Evolutionary conservation across 2,888 invertebrate species (phyloP).

Genomic region (Orchestes rusci): DNA sequence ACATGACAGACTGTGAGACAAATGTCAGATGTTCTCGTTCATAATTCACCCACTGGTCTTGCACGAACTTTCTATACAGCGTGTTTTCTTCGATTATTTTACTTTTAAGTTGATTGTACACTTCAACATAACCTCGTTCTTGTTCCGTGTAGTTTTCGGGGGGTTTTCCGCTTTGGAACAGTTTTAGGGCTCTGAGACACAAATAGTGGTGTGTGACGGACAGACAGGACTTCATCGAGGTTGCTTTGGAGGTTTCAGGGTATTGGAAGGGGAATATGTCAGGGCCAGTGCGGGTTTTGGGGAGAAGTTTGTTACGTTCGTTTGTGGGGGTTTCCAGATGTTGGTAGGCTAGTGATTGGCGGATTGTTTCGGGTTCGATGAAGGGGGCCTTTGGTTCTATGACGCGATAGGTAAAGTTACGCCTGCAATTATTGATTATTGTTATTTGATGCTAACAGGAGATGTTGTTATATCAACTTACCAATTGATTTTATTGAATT

Average conservation of each 20-base stretch:
- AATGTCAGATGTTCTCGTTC: not conserved
- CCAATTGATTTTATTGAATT: not conserved
- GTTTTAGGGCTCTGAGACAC: slow-evolving; percentile 28
- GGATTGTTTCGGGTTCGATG: too few relatives aligned
- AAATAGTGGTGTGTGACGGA: not conserved
- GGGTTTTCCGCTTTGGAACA: slow-evolving; percentile 27
- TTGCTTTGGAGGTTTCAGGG: too few relatives aligned
- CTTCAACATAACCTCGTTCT: slow-evolving; percentile 24
- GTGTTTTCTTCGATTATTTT: slow-evolving; percentile 29
- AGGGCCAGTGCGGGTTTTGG: too few relatives aligned
- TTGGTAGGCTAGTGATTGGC: too few relatives aligned
- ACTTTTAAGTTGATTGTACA: slow-evolving; percentile 24
- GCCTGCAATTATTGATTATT: too few relatives aligned
- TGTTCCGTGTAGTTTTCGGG: slow-evolving; percentile 14
- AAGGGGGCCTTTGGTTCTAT: too few relatives aligned
- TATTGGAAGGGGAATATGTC: too few relatives aligned
- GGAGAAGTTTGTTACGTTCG: too few relatives aligned
- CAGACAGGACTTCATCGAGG: not conserved
- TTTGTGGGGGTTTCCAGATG: too few relatives aligned
- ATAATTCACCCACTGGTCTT: slow-evolving; percentile 22
- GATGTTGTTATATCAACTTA: not conserved
- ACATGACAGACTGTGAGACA: slow-evolving; percentile 8
- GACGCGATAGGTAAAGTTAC: too few relatives aligned
- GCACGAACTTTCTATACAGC: slow-evolving; percentile 23
- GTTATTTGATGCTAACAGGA: too few relatives aligned